phyloP scores from a whole-genome alignment of 1,140 invertebrate genomes.

The Drosophila ananassae region DNA sequence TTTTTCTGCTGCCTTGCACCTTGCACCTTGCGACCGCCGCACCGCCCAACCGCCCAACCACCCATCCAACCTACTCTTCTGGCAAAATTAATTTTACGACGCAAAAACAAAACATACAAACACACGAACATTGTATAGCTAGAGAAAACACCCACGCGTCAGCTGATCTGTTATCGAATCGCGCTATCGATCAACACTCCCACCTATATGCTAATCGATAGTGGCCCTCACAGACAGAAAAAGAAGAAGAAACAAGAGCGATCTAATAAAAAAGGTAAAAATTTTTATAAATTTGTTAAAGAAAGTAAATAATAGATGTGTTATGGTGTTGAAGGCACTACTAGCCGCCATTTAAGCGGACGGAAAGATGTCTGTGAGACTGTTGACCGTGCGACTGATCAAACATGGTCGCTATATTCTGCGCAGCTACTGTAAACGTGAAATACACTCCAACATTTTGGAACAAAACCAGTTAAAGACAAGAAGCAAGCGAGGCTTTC shows the following conservation, averaged over 20 bases:
- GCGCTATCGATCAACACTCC: constrained; percentile 42
- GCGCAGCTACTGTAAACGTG: constrained; percentile 84
- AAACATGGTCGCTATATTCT: constrained; percentile 86
- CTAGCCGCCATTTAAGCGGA: constrained; percentile 20
- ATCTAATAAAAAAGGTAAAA: constrained; percentile 14
- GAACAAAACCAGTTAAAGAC: constrained; percentile 84
- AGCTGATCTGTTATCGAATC: constrained; percentile 35
- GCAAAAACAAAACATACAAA: constrained; percentile 55
- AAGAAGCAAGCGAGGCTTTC: constrained; percentile 68
- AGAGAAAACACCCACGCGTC: constrained; percentile 4
- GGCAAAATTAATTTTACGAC: constrained; percentile 52
- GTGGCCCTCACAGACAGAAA: constrained; percentile 6
- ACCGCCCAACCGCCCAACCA: not conserved
- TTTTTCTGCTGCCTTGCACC: constrained; percentile 17
- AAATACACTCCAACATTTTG: constrained; percentile 85
- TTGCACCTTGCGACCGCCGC: not conserved
- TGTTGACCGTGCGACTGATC: constrained; percentile 84
- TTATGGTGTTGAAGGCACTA: not conserved
- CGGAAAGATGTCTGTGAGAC: constrained; percentile 86
- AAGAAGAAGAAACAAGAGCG: constrained; percentile 26
- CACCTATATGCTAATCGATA: constrained; percentile 25
- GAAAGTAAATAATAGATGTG: constrained; percentile 5
- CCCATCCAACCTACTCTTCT: not conserved
- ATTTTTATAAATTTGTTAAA: not conserved
- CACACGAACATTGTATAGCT: not conserved